These are phyloP conservation scores for Yasuhikotakia modesta DNA, from an alignment of 2,797 vertebrate genomes.

Conservation along the genomic window DNA sequence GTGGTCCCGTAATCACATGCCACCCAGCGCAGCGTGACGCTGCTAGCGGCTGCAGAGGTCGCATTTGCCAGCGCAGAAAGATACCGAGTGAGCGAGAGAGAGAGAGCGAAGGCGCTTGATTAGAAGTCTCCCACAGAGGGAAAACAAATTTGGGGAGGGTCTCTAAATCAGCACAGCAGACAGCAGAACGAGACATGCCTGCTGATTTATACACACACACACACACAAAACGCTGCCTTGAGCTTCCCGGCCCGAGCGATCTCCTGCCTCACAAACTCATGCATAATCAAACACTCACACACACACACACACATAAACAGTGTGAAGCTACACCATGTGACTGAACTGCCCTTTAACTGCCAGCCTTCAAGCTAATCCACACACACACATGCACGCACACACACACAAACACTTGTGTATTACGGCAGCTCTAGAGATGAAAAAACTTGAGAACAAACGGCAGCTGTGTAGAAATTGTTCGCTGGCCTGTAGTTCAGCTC, in stretches of 20 bases:
- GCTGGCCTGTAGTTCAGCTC: too few species aligned
- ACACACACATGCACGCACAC: slow-evolving; percentile 16
- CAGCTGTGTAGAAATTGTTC: slow-evolving; percentile 13
- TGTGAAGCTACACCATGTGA: slow-evolving; percentile 45
- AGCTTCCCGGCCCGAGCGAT: slow-evolving; percentile 20
- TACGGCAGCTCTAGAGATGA: slow-evolving; percentile 28
- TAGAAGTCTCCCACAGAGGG: slow-evolving; percentile 57
- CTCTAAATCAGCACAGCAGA: slow-evolving; percentile 57
- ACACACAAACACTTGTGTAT: too few species aligned
- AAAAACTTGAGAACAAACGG: slow-evolving; percentile 25
- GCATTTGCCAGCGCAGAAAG: slow-evolving; percentile 36
- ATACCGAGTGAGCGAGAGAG: slow-evolving; percentile 21
- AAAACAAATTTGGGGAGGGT: slow-evolving; percentile 56
- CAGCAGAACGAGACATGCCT: slow-evolving; percentile 52
- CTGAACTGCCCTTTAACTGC: slow-evolving; percentile 45
- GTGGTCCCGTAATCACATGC: too few species aligned
- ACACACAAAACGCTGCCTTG: neutral
- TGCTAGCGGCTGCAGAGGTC: neutral
- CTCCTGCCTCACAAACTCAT: slow-evolving; percentile 42
- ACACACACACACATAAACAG: slow-evolving; percentile 37
- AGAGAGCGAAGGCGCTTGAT: slow-evolving; percentile 57
- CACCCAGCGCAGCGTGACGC: too few species aligned
- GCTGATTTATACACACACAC: slow-evolving; percentile 52
- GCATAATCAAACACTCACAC: slow-evolving; percentile 45
- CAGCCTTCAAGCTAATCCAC: slow-evolving; percentile 35